Base-by-base conservation (phyloP, 2,797 vertebrate species). In the Vespertilio murinus region DNA sequence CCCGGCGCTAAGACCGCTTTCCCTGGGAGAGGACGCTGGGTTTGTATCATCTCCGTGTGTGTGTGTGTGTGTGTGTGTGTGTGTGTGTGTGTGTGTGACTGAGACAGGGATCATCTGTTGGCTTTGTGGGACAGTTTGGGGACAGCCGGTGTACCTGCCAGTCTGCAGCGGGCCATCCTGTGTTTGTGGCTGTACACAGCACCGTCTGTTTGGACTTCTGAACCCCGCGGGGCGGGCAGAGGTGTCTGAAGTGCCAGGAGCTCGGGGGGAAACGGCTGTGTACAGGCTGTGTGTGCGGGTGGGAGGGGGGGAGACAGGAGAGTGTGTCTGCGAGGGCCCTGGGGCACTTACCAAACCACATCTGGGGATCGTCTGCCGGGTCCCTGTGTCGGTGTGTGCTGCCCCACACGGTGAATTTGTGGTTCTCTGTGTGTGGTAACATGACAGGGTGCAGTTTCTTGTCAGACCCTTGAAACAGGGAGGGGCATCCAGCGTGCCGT, bases 51-150 rank as follows among this genome's bases (percentile, higher is more conserved):
- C 6, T 42, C 1, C 14, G 52, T 25, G 74, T 25, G 74, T 3
- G 20, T 25, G 4, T 6, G 10, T 1, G 40, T 22, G 69, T 11
- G 87, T 65, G 42, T 30, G 59, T 52, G 33, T 2, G 18, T 7
- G 13, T 1, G 84, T 18, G 84, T 6, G 35, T 10, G 61, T 28
- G 18, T 20, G 10, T 47, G 33, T 25, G 22, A 54, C 14, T 61
- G 65, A 52, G 64, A 54, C 47, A 79, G 74, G 28, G 65, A 40
- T 93, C 28, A 38, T 92, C 77, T 33, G 40, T 93, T 80, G 73
- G 78, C 74, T 49, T 79, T 20, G 47, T 81, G 79, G 88, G 85
- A 61, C 82, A 89, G 54, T 96, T 93, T 88, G 85, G 90, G 18
- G 18, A 42, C 90, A 91, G 77, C 80, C 73, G 78, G 40, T 54